phyloP scores from a whole-genome alignment of 2,797 vertebrate species.

The Propithecus deckenii region DNA sequence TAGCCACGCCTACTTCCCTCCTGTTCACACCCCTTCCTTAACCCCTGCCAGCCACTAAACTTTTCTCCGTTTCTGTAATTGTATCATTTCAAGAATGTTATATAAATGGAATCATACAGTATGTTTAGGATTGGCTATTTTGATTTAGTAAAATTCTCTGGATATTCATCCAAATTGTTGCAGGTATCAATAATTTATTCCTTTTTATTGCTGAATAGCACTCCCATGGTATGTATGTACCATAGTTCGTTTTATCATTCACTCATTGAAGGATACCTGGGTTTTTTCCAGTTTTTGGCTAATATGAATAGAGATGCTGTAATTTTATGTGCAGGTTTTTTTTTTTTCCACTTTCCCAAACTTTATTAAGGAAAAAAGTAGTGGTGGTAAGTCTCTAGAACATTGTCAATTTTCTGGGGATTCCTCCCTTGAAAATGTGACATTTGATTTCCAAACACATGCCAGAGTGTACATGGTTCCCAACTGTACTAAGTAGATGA shows the following conservation, averaged over 20 bases:
- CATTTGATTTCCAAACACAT: slow-evolving; percentile 70
- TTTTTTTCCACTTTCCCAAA: slow-evolving; percentile 52
- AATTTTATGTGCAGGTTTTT: not conserved
- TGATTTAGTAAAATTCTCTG: too few species aligned
- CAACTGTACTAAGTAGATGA: slow-evolving; percentile 19
- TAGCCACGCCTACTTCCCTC: not conserved
- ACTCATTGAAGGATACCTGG: not conserved
- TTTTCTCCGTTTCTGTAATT: not conserved
- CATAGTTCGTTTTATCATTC: not conserved
- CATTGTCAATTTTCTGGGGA: slow-evolving; percentile 63
- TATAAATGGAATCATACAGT: too few species aligned
- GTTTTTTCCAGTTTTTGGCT: not conserved
- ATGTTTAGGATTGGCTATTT: too few species aligned
- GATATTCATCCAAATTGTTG: too few species aligned
- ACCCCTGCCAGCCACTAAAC: not conserved
- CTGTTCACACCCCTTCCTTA: not conserved
- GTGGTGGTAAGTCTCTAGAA: slow-evolving; percentile 58
- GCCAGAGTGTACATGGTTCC: slow-evolving; percentile 59
- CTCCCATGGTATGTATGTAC: not conserved
- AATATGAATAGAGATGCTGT: not conserved
- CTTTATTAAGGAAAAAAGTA: slow-evolving; percentile 84
- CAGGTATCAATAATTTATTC: too few species aligned
- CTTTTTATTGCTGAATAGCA: not conserved
- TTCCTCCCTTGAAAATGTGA: slow-evolving; percentile 70
- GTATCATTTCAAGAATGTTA: not conserved